Conservation (phyloP, 2,113 vertebrate genomes). For the Hippocampus guttulatus region DNA sequence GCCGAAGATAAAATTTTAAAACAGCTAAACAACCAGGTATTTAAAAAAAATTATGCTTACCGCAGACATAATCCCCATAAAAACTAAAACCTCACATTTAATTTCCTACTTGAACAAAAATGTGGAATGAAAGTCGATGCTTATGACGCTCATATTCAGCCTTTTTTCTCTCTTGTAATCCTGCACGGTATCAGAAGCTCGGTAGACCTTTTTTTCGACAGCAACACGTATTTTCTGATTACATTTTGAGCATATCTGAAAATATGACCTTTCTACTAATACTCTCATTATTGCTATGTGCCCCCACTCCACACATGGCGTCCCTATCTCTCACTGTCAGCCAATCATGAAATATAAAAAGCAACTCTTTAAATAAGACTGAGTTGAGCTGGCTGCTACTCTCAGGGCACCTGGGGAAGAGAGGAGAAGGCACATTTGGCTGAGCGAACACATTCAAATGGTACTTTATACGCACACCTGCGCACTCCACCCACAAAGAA, state of each 20-base stretch:
- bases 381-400: constrained; percentile 38
- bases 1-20: too few species aligned
- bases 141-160: too few species aligned
- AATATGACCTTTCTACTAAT: constrained; percentile 56
- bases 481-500: neutral
- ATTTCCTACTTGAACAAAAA: too few species aligned
- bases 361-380: constrained; percentile 67
- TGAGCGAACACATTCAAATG: constrained; percentile 15
- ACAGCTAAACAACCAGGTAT: too few species aligned
- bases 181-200: neutral
- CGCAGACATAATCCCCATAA: too few species aligned
- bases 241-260: constrained; percentile 30
- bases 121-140: too few species aligned
- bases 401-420: constrained; percentile 40
- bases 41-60: too few species aligned
- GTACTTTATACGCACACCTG: neutral
- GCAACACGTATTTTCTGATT: constrained; percentile 46
- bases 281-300: constrained; percentile 55
- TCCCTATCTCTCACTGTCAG: constrained; percentile 43
- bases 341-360: constrained; percentile 72
- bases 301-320: constrained; percentile 14
- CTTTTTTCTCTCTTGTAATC: neutral
- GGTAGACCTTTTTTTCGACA: constrained; percentile 37
- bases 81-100: too few species aligned
- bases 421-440: constrained; percentile 39